Evolutionary conservation across 2,888 invertebrate genomes (phyloP), one percentile per base, ranked within the genome.

Genomic region (Fragum sueziense): DNA sequence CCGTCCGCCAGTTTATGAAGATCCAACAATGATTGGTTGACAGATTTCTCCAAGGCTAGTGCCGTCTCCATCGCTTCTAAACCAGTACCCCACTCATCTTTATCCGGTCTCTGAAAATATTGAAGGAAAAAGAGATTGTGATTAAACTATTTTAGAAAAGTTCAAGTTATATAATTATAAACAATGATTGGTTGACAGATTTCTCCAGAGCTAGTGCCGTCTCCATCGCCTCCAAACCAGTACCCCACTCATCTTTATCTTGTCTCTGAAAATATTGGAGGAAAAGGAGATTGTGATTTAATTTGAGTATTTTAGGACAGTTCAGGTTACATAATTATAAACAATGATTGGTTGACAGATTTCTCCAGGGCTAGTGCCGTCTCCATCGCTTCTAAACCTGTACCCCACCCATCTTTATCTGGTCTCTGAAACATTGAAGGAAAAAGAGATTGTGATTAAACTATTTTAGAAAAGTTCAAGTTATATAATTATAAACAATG

Each of bases 331-430:
- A n/a, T n/a, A n/a, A n/a, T n/a, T n/a, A n/a, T n/a, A n/a, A 97
- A 92, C 37, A 97, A 94, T 82, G 95, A 74, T 94, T 96, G 95
- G 92, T 97, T 97, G 54, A 97, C 97, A 88, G 94, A 94, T 91
- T 96, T 96, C 92, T 97, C 97, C 88, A 97, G 94, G 57, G 95
- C 94, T 70, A 97, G 93, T 14, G 97, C 97, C 2, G 95, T 95
- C 75, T 94, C 93, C 95, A 97, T 95, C 0, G 97, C 97, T 61
- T 95, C 95, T 87, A 95, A 94, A 1, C 95, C 95, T 68, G 94
- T 94, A 27, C 95, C 94, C 96, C 96, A 97, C 86, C 95, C 95
- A 88, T 95, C 95, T 84, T 94, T 94, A 22, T 93, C 91, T 20
- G 93, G 93, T 80, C 91, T 93, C 85, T 87, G 59, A 20, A 75